phyloP scores from a whole-genome alignment of 2,888 invertebrate genomes.

The Carcina quercana region DNA sequence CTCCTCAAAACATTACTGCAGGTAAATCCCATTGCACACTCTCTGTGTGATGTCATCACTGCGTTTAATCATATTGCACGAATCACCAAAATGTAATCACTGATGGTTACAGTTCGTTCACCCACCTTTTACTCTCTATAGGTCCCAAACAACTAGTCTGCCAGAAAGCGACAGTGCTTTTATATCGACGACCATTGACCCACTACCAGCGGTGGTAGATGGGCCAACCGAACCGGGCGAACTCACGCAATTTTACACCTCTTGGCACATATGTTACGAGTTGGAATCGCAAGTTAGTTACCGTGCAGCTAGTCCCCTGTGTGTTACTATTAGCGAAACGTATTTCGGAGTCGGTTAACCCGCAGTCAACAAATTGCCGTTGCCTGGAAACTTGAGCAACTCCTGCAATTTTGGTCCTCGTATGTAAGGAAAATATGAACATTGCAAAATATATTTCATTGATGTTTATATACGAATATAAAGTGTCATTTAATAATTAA shows the following conservation, averaged over 20 bases:
- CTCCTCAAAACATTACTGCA: too few species aligned
- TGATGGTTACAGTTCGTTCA: slow-evolving; percentile 42
- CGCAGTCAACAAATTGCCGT: slow-evolving; percentile 30
- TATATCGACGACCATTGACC: slow-evolving; percentile 61
- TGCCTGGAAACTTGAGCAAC: slow-evolving; percentile 56
- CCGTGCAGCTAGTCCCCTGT: slow-evolving; percentile 15
- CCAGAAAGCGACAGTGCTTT: slow-evolving; percentile 65
- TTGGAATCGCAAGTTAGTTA: slow-evolving; percentile 18
- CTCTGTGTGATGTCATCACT: too few species aligned
- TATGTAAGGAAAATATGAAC: slow-evolving; percentile 35
- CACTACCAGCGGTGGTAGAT: slow-evolving; percentile 54
- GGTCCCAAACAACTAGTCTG: slow-evolving; percentile 60
- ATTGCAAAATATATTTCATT: too few species aligned
- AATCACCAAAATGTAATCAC: slow-evolving; percentile 39
- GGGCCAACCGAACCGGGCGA: slow-evolving; percentile 30
- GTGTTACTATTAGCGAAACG: slow-evolving; percentile 30
- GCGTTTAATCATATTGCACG: slow-evolving; percentile 23
- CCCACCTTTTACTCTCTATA: slow-evolving; percentile 67
- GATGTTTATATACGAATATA: too few species aligned
- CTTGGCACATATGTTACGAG: slow-evolving; percentile 22
- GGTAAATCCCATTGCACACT: too few species aligned
- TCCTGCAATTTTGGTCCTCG: slow-evolving; percentile 19
- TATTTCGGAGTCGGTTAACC: slow-evolving; percentile 18
- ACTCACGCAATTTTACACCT: slow-evolving; percentile 39
- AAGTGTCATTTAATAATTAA: too few species aligned